Evolutionary conservation across 2,888 invertebrate species (phyloP), one percentile per base, ranked within the genome.

Genomic region (Eupithecia abbreviata): DNA sequence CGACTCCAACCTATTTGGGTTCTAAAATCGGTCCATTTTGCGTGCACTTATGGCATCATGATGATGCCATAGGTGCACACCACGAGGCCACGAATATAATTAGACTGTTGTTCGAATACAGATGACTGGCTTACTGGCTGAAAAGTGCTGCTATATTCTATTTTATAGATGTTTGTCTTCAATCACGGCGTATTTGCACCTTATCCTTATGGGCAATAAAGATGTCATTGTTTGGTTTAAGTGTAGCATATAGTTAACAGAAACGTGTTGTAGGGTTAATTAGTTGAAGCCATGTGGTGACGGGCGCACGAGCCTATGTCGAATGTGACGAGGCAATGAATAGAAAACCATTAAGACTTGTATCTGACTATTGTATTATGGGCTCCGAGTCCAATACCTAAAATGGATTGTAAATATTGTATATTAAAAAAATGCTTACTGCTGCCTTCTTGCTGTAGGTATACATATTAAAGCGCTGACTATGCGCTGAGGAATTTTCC

Each of bases 161-260:
- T 55, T 55, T n/a, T 55, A 55, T 55, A n/a, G n/a, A 7, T 9
- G 5, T n/a, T 55, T 55, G n/a, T 55, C n/a, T 55, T 51, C 7
- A 6, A n/a, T 55, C 55, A 55, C 55, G 55, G 55, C 9, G 55
- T n/a, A 55, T 55, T 55, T n/a, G n/a, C 55, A 55, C 55, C 55
- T n/a, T 55, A 55, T 6, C 55, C 6, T 55, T 9, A 55, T n/a
- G 55, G 7, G 55, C 55, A 55, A 55, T 55, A 55, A 47, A 55
- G 51, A 55, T n/a, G 51, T 55, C n/a, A 55, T 55, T 55, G n/a
- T 55, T 55, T 55, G 55, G 55, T 55, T 55, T 9, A n/a, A n/a
- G n/a, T 55, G 55, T n/a, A n/a, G 55, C n/a, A 9, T 55, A 55
- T n/a, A n/a, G 9, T n/a, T n/a, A 2, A 55, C 55, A n/a, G 55